Base-by-base conservation (phyloP, 2,113 vertebrate genomes). In the Piprites chloris region DNA sequence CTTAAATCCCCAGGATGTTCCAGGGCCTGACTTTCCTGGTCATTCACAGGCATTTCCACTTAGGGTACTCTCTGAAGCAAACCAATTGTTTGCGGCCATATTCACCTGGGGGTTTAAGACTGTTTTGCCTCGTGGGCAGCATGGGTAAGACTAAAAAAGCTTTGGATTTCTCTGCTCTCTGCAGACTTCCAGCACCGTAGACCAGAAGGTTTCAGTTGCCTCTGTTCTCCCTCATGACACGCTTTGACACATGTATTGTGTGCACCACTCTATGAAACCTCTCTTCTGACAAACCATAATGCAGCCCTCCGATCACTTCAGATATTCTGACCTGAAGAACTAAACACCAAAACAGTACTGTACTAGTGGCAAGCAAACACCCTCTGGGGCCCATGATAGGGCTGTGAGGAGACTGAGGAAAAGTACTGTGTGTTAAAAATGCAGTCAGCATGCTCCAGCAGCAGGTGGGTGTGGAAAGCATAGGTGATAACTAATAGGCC, bases 201-300 rank as follows among this genome's bases (percentile, higher is more conserved):
- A 20, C 50, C 17, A 81, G 55, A 42, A 39, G 14, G 27, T 50
- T 32, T 89, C 35, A 68, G 37, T 61, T 1, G 2, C 86, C 50
- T 66, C 63, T 81, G 14, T 28, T 74, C 12, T 77, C n/a, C 22
- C 20, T 41, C 59, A 26, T n/a, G 69, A 53, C 16, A 21, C 9
- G 20, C 16, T 53, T 53, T 91, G 77, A 18, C 26, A 12, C 0
- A 0, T 2, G 14, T 19, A 44, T 26, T 1, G 1, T 12, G 33
- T 32, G 12, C 15, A 30, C 18, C 28, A 17, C 6, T 7, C 33
- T 30, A 5, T 37, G 18, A 91, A 90, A 56, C 13, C 44, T 65
- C 13, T 86, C 18, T 47, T 59, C 5, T n/a, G 32, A 6, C 8
- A 62, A 74, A 49, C 8, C 32, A 20, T 20, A 49, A 58, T 16